Conservation (phyloP, 2,888 invertebrate species). For the Drosophila tanythrix region DNA sequence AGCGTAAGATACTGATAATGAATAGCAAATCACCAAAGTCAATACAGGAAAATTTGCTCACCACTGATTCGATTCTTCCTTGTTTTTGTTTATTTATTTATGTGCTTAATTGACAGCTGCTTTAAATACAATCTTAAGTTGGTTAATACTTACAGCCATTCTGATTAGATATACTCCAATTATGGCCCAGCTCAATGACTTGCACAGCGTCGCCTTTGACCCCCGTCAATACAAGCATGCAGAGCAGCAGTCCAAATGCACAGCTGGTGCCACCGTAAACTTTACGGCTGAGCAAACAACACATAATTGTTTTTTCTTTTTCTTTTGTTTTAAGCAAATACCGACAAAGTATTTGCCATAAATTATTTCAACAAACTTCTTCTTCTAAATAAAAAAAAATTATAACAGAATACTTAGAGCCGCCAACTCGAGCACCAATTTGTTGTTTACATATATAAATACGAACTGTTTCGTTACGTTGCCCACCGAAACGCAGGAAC, state of each 20-base stretch:
- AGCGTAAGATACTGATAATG: constrained; percentile 3
- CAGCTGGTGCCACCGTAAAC: constrained; percentile 4
- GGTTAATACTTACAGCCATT: constrained; percentile 73
- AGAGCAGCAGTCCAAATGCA: constrained; percentile 20
- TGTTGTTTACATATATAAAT: constrained; percentile 19
- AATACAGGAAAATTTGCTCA: neutral
- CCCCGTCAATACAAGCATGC: constrained; percentile 10
- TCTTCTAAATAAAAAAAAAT: constrained; percentile 23
- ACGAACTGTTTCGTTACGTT: constrained; percentile 20
- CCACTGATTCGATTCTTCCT: constrained; percentile 24
- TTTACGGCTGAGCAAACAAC: neutral
- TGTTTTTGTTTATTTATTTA: constrained; percentile 17
- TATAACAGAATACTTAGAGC: constrained; percentile 24
- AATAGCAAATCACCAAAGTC: constrained; percentile 2
- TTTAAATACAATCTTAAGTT: neutral
- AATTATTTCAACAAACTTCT: constrained; percentile 31
- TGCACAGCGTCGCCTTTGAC: constrained; percentile 66
- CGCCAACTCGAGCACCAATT: neutral
- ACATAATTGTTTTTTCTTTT: constrained; percentile 14
- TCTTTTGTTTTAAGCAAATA: neutral
- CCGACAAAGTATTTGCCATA: constrained; percentile 6
- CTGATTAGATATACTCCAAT: constrained; percentile 76
- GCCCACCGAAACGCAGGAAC: constrained; percentile 29
- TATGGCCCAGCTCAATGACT: constrained; percentile 62
- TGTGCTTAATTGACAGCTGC: constrained; percentile 10